Percentiles rank a stretch among this genome's conserved stretches.
phyloP scores from a whole-genome alignment of 1,140 invertebrate species.

The Megathymus violae region DNA sequence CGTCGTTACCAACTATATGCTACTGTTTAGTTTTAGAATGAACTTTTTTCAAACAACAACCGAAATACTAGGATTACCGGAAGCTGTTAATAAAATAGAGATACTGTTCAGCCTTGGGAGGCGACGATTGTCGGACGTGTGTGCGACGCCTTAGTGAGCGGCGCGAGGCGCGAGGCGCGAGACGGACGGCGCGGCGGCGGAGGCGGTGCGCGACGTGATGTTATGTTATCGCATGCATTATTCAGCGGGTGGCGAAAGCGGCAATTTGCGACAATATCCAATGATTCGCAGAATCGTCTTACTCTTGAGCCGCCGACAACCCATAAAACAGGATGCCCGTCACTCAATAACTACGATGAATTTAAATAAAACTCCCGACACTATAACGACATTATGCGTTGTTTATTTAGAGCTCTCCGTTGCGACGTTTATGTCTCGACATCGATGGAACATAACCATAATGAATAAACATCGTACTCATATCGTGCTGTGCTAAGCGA shows the following conservation, averaged over 20 bases:
- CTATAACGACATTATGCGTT: slow-evolving; percentile 36
- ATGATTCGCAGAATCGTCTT: slow-evolving; percentile 75
- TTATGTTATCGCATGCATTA: slow-evolving; percentile 82
- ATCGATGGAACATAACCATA: slow-evolving; percentile 22
- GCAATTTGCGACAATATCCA: slow-evolving; percentile 83
- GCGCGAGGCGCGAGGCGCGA: slow-evolving; percentile 33
- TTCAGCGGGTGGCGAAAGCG: slow-evolving; percentile 81
- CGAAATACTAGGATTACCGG: no score
- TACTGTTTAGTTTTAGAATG: no score
- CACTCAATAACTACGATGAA: slow-evolving; percentile 74
- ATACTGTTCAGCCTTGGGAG: no score
- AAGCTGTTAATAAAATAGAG: no score
- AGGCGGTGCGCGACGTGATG: slow-evolving; percentile 70
- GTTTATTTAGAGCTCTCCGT: slow-evolving; percentile 38
- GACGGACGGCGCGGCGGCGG: slow-evolving; percentile 39
- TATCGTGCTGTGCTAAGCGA: slow-evolving; percentile 31
- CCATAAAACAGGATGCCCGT: slow-evolving; percentile 75
- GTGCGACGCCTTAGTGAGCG: slow-evolving; percentile 31
- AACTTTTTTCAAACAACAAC: no score
- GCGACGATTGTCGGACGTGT: slow-evolving; percentile 15
- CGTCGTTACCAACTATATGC: no score
- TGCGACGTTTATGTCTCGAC: slow-evolving; percentile 6
- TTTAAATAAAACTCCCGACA: slow-evolving; percentile 69
- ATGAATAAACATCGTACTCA: slow-evolving; percentile 30
- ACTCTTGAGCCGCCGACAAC: slow-evolving; percentile 73